Evolutionary conservation across 1,140 invertebrate genomes (phyloP).

Genomic region (Ceratina japonica): DNA sequence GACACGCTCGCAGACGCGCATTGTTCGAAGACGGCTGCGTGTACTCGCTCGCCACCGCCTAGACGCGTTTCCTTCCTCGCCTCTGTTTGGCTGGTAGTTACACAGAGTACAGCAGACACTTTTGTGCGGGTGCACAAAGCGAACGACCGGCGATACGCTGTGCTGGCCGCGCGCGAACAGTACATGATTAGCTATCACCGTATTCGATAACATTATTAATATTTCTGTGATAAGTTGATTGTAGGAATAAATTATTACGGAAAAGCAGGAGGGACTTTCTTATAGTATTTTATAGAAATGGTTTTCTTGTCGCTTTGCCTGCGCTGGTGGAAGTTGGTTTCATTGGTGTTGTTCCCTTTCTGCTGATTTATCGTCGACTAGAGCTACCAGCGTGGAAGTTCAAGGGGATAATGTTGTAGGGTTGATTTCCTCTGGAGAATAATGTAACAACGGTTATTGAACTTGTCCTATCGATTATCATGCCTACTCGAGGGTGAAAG

Average conservation of each 20-base stretch:
- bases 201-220: too few species aligned
- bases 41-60: slow-evolving; percentile 14
- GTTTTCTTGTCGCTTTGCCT: neutral
- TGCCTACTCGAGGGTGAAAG: too few species aligned
- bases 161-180: neutral
- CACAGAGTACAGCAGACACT: slow-evolving; percentile 53
- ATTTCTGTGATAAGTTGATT: neutral
- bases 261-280: too few species aligned
- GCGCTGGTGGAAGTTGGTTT: neutral
- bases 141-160: slow-evolving; percentile 12
- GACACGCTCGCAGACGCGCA: slow-evolving; percentile 49
- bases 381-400: slow-evolving; percentile 12
- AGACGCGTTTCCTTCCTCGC: slow-evolving; percentile 9
- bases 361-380: neutral
- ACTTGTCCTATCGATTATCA: slow-evolving; percentile 8
- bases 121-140: slow-evolving; percentile 57
- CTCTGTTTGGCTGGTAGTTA: slow-evolving; percentile 39
- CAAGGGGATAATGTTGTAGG: neutral
- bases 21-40: slow-evolving; percentile 45
- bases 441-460: slow-evolving; percentile 1
- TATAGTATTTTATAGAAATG: too few species aligned
- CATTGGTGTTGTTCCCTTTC: slow-evolving; percentile 1
- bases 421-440: neutral
- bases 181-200: too few species aligned
- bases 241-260: too few species aligned